phyloP scores from a whole-genome alignment of 1,140 invertebrate species.

The Probaryconus sp. region DNA sequence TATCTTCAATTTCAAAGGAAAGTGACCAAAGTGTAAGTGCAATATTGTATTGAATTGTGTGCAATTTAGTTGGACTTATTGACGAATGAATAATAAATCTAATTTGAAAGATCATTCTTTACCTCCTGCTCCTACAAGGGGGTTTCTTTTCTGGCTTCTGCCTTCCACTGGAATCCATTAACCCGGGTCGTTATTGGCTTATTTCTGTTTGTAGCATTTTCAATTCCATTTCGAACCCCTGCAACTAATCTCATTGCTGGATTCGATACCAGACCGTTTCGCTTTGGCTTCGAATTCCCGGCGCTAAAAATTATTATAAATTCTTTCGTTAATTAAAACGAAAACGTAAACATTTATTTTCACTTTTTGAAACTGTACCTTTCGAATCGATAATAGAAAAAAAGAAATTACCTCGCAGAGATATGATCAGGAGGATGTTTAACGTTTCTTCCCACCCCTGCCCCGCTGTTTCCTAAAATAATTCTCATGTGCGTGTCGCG shows the following conservation, averaged over 20 bases:
- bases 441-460: conserved; percentile 63
- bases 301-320: conserved; percentile 61
- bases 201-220: conserved; percentile 79
- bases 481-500: conserved; percentile 94
- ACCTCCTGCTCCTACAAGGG: conserved; percentile 75
- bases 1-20: too few relatives aligned
- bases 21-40: too few relatives aligned
- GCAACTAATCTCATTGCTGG: conserved; percentile 88
- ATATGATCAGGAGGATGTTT: conserved; percentile 68
- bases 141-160: conserved; percentile 76
- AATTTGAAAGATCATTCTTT: neutral
- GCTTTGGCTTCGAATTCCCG: conserved; percentile 82
- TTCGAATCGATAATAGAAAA: too few relatives aligned
- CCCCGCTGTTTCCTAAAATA: conserved; percentile 85
- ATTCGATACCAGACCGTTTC: conserved; percentile 95
- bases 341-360: too few relatives aligned
- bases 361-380: too few relatives aligned
- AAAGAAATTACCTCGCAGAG: conserved; percentile 69
- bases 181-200: conserved; percentile 77
- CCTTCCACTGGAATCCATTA: conserved; percentile 78
- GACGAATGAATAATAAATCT: too few relatives aligned
- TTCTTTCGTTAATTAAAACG: neutral
- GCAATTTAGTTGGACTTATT: too few relatives aligned
- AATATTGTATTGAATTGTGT: too few relatives aligned
- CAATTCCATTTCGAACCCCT: conserved; percentile 84